Percentiles rank a stretch among this genome's conserved stretches.
phyloP scores from a whole-genome alignment of 2,888 invertebrate species.

The Sinopyrophorus schimmeli region DNA sequence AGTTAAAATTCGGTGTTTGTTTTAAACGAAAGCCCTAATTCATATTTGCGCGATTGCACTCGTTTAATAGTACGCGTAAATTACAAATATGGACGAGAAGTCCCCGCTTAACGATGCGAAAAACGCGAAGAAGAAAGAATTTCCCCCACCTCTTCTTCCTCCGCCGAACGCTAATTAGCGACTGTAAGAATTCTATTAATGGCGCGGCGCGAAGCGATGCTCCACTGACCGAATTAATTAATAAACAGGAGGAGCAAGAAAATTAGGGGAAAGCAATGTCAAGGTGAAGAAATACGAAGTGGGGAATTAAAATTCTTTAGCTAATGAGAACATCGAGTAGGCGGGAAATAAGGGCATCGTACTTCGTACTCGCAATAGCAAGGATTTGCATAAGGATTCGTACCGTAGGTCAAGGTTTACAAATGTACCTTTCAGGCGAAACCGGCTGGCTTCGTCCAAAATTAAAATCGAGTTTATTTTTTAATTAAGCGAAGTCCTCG shows the following conservation, averaged over 20 bases:
- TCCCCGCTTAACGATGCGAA: conserved; percentile 13
- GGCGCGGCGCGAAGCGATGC: conserved; percentile 41
- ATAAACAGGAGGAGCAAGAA: conserved; percentile 40
- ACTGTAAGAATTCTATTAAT: conserved; percentile 28
- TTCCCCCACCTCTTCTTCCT: conserved; percentile 2
- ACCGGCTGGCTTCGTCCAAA: no score
- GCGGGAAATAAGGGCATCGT: conserved; percentile 31
- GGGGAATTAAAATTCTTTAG: conserved; percentile 41
- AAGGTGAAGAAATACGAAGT: conserved; percentile 44
- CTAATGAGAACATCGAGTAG: conserved; percentile 39
- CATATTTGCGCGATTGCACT: conserved; percentile 29
- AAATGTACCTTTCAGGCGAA: no score
- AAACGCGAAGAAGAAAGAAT: conserved; percentile 8
- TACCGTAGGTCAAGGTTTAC: conserved; percentile 43
- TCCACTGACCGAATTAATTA: conserved; percentile 53
- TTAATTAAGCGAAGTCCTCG: no score
- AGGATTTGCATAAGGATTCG: conserved; percentile 41
- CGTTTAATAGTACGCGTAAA: conserved; percentile 25
- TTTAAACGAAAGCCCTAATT: conserved; percentile 27
- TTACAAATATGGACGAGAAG: conserved; percentile 28
- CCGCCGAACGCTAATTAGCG: conserved; percentile 24
- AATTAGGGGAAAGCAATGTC: conserved; percentile 49
- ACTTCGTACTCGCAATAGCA: conserved; percentile 28
- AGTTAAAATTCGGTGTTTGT: conserved; percentile 29
- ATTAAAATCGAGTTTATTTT: no score